These are phyloP conservation scores for Nephrotoma guestfalica DNA, from an alignment of 2,888 invertebrate species.

Conservation along the genomic window DNA sequence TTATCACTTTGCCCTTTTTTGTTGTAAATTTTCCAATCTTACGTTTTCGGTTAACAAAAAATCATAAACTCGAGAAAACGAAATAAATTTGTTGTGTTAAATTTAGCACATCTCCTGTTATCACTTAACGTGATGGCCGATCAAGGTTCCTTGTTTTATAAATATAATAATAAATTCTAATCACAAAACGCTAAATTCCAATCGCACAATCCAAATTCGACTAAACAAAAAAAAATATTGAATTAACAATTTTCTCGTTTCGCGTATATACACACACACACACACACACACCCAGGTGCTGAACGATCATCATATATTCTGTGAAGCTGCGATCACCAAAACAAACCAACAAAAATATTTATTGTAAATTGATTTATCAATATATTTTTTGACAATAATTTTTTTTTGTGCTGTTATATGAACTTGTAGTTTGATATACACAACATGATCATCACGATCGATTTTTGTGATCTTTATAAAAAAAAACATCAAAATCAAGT, in stretches of 20 bases:
- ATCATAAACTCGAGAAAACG: background rate
- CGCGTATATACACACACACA: background rate
- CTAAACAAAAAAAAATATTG: background rate
- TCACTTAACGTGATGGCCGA: background rate
- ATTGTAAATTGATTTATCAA: conserved; percentile 1
- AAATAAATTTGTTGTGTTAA: background rate
- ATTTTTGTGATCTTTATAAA: background rate
- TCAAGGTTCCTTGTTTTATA: background rate
- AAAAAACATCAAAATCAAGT: background rate
- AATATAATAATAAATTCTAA: background rate
- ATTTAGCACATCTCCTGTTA: background rate
- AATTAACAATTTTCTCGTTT: background rate
- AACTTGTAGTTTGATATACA: background rate
- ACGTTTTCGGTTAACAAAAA: background rate
- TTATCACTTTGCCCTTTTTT: background rate
- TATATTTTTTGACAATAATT: background rate
- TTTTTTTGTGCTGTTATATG: background rate
- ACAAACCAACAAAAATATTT: background rate
- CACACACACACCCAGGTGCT: background rate
- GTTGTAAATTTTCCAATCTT: background rate
- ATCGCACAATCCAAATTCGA: background rate
- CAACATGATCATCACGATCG: background rate
- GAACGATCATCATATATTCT: background rate
- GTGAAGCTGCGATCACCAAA: background rate
- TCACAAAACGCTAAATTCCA: background rate